phyloP scores from a whole-genome alignment of 2,113 vertebrate species.

The Vicugna pacos region DNA sequence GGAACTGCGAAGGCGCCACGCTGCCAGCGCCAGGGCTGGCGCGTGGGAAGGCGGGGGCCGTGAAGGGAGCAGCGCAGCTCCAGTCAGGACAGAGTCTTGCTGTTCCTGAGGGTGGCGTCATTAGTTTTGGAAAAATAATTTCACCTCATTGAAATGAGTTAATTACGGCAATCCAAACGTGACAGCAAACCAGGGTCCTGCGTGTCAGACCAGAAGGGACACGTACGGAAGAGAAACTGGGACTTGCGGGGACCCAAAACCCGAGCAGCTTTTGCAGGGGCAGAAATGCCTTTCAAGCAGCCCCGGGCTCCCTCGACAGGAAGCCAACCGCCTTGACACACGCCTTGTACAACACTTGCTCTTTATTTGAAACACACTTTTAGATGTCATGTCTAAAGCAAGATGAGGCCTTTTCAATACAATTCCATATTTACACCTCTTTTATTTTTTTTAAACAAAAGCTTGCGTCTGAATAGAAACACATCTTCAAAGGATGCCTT shows the following conservation, averaged over 20 bases:
- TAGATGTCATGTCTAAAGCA: constrained; percentile 84
- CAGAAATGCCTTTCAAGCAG: constrained; percentile 37
- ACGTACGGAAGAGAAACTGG: rapidly evolving
- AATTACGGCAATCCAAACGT: not conserved
- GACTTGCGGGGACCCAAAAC: not conserved
- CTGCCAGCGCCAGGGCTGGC: too few species aligned
- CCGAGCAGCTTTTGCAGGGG: not conserved
- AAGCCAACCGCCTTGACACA: constrained; percentile 73
- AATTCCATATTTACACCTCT: constrained; percentile 81
- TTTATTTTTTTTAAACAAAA: constrained; percentile 82
- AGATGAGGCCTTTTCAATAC: constrained; percentile 73
- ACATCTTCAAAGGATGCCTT: constrained; percentile 81
- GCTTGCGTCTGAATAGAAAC: constrained; percentile 71
- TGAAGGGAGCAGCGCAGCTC: not conserved
- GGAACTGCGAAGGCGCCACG: not conserved
- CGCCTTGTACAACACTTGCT: constrained; percentile 63
- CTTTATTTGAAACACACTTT: constrained; percentile 85
- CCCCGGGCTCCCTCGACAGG: constrained; percentile 34
- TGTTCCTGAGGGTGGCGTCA: not conserved
- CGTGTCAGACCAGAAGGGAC: rapidly evolving
- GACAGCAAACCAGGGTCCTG: rapidly evolving
- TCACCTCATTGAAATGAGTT: not conserved
- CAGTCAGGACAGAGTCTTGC: rapidly evolving
- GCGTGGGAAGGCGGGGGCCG: too few species aligned
- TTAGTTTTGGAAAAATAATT: not conserved